Evolutionary conservation across 2,113 vertebrate genomes (phyloP).

Genomic region (Osmerus mordax): DNA sequence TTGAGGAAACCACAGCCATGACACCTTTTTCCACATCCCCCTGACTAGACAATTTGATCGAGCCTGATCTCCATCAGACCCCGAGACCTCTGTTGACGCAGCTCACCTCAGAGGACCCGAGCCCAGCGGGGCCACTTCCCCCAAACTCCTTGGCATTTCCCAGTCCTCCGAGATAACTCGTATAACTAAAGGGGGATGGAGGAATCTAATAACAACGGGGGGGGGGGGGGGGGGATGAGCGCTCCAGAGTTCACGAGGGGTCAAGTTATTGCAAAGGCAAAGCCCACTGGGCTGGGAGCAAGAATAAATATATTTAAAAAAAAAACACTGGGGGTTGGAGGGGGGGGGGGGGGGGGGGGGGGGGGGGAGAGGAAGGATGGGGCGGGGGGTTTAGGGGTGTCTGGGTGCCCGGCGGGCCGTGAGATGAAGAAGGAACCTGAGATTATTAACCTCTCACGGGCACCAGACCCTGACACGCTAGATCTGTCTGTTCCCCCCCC

Average conservation of each 20-base stretch:
- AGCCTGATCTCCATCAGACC: background rate
- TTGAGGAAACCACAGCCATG: too few relatives aligned
- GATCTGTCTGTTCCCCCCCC: too few relatives aligned
- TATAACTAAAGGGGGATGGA: conserved; percentile 51
- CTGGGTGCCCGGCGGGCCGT: too few relatives aligned
- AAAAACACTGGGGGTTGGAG: too few relatives aligned
- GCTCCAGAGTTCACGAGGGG: conserved; percentile 55
- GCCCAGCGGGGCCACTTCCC: background rate
- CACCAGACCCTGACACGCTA: background rate
- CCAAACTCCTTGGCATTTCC: background rate
- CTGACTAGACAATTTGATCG: too few relatives aligned
- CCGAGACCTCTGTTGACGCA: background rate
- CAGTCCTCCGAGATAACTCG: conserved; percentile 31
- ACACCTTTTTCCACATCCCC: too few relatives aligned
- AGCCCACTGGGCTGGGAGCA: conserved; percentile 51
- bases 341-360: too few relatives aligned
- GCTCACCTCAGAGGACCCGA: background rate
- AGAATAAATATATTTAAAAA: background rate
- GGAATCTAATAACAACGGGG: conserved; percentile 50
- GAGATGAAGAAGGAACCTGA: too few relatives aligned
- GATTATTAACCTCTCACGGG: background rate
- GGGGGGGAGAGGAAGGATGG: too few relatives aligned
- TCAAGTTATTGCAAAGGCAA: conserved; percentile 66
- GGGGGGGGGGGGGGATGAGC: background rate
- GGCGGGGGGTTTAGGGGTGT: too few relatives aligned